Base-by-base conservation (phyloP, 2,888 invertebrate species). In the Lasioglossum zephyrum region DNA sequence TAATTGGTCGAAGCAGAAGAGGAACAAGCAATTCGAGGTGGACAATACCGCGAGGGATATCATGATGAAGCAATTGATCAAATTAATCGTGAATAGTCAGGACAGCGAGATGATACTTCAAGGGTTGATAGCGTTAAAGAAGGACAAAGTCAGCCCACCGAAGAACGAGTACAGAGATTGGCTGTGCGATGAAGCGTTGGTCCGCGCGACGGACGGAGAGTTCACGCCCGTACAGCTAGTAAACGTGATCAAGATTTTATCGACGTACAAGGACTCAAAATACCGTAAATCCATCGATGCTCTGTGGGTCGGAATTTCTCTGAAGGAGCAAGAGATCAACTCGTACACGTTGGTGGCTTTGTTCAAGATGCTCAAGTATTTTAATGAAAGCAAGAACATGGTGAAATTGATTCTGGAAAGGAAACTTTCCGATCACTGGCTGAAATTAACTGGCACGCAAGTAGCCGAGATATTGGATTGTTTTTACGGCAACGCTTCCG, bases 271-370 rank as follows among this genome's bases (percentile, higher is more conserved):
- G 73, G 95, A 96, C 86, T 91, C 94, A 6, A 96, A 95, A 85
- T 96, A 96, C 93, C 94, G 95, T 44, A 95, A 96, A 41, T 95
- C 95, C 13, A 95, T 97, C 82, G 97, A 97, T 89, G 96, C 96
- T 92, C 94, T 97, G 63, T 97, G 97, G 97, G 95, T 96, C 82
- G 97, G 97, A 16, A 96, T 97, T 39, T 81, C 89, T 31, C 85
- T 84, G 0, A 96, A 96, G 80, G 96, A 96, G 89, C 93, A 95
- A 57, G 96, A 96, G 47, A 96, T 97, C 66, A 95, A 96, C 93
- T 96, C 96, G 82, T 94, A 94, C 16, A 97, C 97, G 92, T 95
- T 97, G 82, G 95, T 96, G 2, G 92, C 95, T 47, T 94, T 97
- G 22, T 97, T 96, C 92, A 95, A 95, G 90, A 95, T 96, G 53